Percentiles rank a stretch among this genome's conserved stretches.
phyloP scores from a whole-genome alignment of 2,888 invertebrate genomes.

The Caenorhabditis sp. region DNA sequence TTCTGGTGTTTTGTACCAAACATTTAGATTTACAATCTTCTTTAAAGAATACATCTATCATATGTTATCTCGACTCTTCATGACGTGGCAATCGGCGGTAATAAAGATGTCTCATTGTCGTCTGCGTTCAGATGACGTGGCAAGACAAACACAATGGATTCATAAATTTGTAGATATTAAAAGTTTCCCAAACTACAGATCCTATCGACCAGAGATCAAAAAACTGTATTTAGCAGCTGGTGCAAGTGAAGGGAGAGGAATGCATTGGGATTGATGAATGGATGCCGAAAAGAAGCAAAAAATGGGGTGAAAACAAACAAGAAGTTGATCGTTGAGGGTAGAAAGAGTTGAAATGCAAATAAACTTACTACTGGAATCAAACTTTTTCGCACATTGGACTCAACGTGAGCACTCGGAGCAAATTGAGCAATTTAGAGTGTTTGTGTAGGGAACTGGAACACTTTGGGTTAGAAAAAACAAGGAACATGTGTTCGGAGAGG shows the following conservation, averaged over 20 bases:
- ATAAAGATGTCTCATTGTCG: constrained; percentile 9
- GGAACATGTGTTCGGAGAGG: neutral
- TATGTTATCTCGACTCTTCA: constrained; percentile 29
- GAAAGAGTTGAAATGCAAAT: constrained; percentile 57
- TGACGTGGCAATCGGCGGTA: constrained; percentile 24
- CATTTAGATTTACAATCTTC: neutral
- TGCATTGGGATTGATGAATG: constrained; percentile 35
- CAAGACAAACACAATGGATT: neutral
- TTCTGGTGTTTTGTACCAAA: neutral
- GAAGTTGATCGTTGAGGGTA: constrained; percentile 49
- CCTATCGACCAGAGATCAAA: constrained; percentile 13
- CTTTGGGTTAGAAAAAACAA: constrained; percentile 3
- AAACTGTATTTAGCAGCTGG: constrained; percentile 16
- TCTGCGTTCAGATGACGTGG: constrained; percentile 37
- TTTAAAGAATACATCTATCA: neutral
- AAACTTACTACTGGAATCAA: constrained; percentile 52
- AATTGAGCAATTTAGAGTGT: constrained; percentile 8
- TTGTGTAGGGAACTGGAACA: constrained; percentile 47
- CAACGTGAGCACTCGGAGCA: neutral
- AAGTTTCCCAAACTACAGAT: constrained; percentile 25
- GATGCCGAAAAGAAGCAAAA: constrained; percentile 47
- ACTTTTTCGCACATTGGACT: constrained; percentile 42
- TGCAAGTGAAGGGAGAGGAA: neutral
- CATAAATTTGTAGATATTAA: neutral
- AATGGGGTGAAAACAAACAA: constrained; percentile 49